Conservation (phyloP, 2,797 vertebrate genomes). For the Acrossocheilus wenchowensis region DNA sequence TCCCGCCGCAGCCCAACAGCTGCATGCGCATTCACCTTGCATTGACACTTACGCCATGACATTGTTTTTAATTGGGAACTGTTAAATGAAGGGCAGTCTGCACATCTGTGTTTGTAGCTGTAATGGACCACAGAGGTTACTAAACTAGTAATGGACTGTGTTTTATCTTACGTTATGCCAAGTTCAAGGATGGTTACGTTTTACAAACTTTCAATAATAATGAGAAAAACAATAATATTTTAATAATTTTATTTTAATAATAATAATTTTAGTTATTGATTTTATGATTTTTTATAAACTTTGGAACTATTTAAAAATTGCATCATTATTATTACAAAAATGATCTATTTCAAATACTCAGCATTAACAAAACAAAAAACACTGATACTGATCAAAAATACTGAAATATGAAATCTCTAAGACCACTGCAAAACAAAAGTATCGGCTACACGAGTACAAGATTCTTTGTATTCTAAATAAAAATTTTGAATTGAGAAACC, state of each 20-base stretch:
- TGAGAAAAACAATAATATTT: neutral
- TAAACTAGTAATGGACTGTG: neutral
- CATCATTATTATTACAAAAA: neutral
- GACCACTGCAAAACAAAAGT: neutral
- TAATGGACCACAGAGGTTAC: neutral
- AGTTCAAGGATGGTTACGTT: neutral
- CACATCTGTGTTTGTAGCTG: slow-evolving; percentile 17
- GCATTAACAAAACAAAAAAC: neutral
- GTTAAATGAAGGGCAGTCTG: slow-evolving; percentile 23
- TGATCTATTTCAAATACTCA: neutral
- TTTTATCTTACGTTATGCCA: neutral
- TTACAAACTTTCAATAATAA: neutral
- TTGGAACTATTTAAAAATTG: neutral
- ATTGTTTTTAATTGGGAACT: slow-evolving; percentile 25
- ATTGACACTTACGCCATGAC: neutral
- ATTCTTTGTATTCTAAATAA: neutral
- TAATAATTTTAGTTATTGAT: neutral
- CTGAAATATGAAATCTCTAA: neutral
- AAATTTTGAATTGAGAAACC: neutral
- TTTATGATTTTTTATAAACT: neutral
- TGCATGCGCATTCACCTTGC: slow-evolving; percentile 23
- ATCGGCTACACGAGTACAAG: neutral
- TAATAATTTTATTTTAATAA: neutral
- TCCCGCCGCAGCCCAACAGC: neutral
- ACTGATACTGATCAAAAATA: neutral